Percentiles rank a stretch among this genome's conserved stretches.
Conservation (phyloP, 2,888 invertebrate genomes). For the Aleiodes testaceus region DNA sequence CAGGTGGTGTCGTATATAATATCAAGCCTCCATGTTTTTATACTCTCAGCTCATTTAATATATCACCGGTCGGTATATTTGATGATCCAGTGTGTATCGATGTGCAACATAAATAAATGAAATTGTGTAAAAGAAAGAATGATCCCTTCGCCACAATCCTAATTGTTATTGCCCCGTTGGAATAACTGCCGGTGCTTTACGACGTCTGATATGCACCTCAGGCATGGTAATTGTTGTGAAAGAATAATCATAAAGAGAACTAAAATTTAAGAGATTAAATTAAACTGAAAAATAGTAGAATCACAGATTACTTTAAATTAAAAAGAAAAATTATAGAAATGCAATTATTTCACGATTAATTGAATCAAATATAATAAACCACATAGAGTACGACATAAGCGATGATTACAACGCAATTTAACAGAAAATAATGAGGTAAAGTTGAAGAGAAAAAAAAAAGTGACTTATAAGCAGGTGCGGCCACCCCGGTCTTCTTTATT, state of each 20-base stretch:
- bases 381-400: slow-evolving; percentile 27
- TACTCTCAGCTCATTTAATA: slow-evolving; percentile 20
- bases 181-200: slow-evolving; percentile 60
- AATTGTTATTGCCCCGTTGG: slow-evolving; percentile 63
- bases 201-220: slow-evolving; percentile 56
- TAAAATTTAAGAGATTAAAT: slow-evolving; percentile 39
- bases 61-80: slow-evolving; percentile 18
- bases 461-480: slow-evolving; percentile 55
- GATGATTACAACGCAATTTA: slow-evolving; percentile 63
- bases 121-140: slow-evolving; percentile 14
- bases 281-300: too few species aligned
- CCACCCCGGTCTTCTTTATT: slow-evolving; percentile 43
- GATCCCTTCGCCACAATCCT: slow-evolving; percentile 51
- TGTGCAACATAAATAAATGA: not conserved
- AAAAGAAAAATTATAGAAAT: not conserved
- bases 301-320: not conserved
- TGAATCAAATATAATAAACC: slow-evolving; percentile 30
- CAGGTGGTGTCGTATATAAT: slow-evolving; percentile 28
- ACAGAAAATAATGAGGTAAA: slow-evolving; percentile 59
- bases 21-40: slow-evolving; percentile 19
- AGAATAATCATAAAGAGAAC: slow-evolving; percentile 8
- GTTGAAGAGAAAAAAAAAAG: slow-evolving; percentile 55
- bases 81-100: slow-evolving; percentile 22
- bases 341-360: slow-evolving; percentile 16
- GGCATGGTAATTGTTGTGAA: slow-evolving; percentile 59